phyloP scores from a whole-genome alignment of 1,140 invertebrate genomes.

The Drosophila bocki region DNA sequence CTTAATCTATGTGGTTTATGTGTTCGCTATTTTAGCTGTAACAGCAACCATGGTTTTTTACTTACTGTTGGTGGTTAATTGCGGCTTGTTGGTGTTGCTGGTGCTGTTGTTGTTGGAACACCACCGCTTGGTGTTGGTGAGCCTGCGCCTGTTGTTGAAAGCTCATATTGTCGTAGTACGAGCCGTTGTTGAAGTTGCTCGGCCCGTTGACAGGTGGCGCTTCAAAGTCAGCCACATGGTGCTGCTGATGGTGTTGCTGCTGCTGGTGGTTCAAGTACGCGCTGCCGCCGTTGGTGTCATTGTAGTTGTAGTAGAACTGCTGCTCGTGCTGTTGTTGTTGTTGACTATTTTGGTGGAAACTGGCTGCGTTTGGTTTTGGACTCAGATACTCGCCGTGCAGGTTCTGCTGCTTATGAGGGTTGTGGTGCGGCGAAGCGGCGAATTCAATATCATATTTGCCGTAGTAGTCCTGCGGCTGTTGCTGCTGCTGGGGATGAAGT shows the following conservation, averaged over 20 bases:
- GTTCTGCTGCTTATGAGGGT: slow-evolving; percentile 61
- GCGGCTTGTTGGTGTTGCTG: slow-evolving; percentile 62
- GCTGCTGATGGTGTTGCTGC: slow-evolving; percentile 60
- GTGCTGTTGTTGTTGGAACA: slow-evolving; percentile 69
- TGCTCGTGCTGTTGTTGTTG: slow-evolving; percentile 71
- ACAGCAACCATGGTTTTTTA: slow-evolving; percentile 2
- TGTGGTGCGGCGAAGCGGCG: slow-evolving; percentile 66
- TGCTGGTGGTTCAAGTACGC: slow-evolving; percentile 76
- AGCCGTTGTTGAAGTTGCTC: slow-evolving; percentile 70
- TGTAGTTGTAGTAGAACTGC: slow-evolving; percentile 79
- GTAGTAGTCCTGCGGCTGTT: slow-evolving; percentile 74
- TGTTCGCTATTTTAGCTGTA: not conserved
- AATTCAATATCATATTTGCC: slow-evolving; percentile 84
- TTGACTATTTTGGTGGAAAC: slow-evolving; percentile 71
- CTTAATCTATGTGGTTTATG: not conserved
- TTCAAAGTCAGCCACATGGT: slow-evolving; percentile 73
- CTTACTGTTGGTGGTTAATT: slow-evolving; percentile 72
- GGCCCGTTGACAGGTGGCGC: slow-evolving; percentile 63
- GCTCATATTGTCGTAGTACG: slow-evolving; percentile 81
- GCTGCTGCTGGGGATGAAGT: slow-evolving; percentile 58
- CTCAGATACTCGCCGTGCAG: slow-evolving; percentile 78
- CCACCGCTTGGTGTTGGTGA: slow-evolving; percentile 65
- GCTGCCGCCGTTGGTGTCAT: slow-evolving; percentile 68
- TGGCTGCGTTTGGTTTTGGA: slow-evolving; percentile 63
- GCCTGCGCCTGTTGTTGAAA: slow-evolving; percentile 64